Evolutionary conservation across 2,888 invertebrate genomes (phyloP), one percentile per base, ranked within the genome.

Genomic region (Chrysolina americana): DNA sequence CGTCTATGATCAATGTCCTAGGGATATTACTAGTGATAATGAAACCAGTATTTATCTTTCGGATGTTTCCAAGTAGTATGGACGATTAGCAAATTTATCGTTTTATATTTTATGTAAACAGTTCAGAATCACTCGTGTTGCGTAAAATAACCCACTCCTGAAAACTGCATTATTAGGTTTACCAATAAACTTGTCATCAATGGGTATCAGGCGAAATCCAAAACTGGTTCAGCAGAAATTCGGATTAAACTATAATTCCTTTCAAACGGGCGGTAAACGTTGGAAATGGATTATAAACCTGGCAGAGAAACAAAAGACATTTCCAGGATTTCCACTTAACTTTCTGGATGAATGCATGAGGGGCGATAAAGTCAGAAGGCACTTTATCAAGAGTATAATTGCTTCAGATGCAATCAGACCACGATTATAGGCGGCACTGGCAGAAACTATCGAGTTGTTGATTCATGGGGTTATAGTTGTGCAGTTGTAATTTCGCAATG

Each of bases 391-490:
- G 5, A 3, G 21, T 10, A 53, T 53, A 53, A 53, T 53, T 53
- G 53, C 15, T 53, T 53, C 1, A 23, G 19, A 21, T 53, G 53
- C 21, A 53, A 53, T 53, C 53, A 21, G 19, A 53, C 19, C 53
- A 11, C 19, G 21, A 53, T 53, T 21, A 53, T 23, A 5, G 21
- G 53, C 21, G 53, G 53, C 21, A 21, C 11, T 19, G 15, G 53
- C 23, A 21, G 53, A 21, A 53, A 53, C 53, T 53, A 53, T 53
- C 21, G 6, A 21, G 21, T 23, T 53, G 21, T 53, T 53, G 53
- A 53, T 53, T 53, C 53, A 53, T 53, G 53, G 53, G 19, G 23
- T 53, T 53, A 53, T 53, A 53, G 53, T 13, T 53, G 53, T 53
- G 13, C 19, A 23, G 1, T 53, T 11, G 53, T 21, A 53, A 53